These are phyloP conservation scores for Narcine bancroftii DNA, from an alignment of 2,113 vertebrate species.

Conservation along the genomic window DNA sequence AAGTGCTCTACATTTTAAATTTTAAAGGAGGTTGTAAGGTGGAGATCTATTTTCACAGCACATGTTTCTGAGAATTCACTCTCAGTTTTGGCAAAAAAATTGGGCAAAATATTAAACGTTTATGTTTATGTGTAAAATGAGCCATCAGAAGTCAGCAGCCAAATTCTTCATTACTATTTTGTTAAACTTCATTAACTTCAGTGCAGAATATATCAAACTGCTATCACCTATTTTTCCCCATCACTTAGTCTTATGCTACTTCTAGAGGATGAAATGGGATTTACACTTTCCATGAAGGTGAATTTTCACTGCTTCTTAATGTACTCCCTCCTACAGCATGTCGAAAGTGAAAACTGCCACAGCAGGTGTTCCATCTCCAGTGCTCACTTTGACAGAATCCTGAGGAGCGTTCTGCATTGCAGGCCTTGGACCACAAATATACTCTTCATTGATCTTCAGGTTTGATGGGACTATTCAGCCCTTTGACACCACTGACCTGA, in stretches of 20 bases:
- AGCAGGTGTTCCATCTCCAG: not conserved
- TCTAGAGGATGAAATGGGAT: not conserved
- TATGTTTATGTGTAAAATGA: not conserved
- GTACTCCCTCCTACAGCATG: not conserved
- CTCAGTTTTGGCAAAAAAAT: not conserved
- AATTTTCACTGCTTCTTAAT: not conserved
- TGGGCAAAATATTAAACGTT: not conserved
- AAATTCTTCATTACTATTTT: not conserved
- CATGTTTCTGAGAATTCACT: not conserved
- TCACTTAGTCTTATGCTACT: not conserved
- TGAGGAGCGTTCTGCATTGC: not conserved
- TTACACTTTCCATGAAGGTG: not conserved
- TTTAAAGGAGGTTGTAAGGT: not conserved
- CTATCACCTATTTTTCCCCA: not conserved
- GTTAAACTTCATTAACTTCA: not conserved
- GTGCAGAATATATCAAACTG: not conserved
- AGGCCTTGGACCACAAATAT: not conserved
- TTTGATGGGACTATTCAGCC: too few species aligned
- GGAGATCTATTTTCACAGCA: not conserved
- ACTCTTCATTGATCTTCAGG: not conserved
- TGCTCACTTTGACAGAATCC: not conserved
- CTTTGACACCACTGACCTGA: too few species aligned
- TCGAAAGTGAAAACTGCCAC: not conserved
- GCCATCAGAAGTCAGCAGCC: not conserved
- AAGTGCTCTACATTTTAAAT: not conserved